Evolutionary conservation across 2,113 vertebrate genomes (phyloP).

Genomic region (Trematocara zebra): DNA sequence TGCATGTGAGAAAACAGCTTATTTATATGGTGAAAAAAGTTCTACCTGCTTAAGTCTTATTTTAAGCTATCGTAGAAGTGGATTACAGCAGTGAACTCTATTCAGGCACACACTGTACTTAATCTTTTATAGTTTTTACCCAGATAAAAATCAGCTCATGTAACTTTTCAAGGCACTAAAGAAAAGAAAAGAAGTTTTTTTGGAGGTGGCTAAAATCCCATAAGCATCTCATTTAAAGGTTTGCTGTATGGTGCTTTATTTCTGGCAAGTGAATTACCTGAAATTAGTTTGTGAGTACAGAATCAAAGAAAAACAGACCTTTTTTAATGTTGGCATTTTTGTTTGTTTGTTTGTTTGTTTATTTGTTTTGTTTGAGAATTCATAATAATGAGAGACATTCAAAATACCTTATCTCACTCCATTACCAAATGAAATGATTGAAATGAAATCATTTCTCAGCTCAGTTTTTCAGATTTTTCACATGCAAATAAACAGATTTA

Average conservation of each 20-base stretch:
- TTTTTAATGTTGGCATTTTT: neutral
- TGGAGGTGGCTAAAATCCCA: no score
- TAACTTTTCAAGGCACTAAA: neutral
- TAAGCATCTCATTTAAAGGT: neutral
- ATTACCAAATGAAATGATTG: neutral
- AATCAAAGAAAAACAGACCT: neutral
- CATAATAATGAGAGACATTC: neutral
- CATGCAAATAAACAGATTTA: neutral
- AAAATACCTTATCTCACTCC: neutral
- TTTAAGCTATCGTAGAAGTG: neutral
- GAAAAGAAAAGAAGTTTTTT: neutral
- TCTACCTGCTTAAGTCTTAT: neutral
- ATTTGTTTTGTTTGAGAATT: neutral
- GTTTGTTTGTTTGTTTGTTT: neutral
- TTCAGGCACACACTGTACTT: neutral
- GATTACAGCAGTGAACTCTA: neutral
- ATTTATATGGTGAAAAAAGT: neutral
- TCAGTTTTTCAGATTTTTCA: neutral
- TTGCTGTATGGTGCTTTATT: neutral
- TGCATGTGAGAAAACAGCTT: neutral
- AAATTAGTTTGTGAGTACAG: neutral
- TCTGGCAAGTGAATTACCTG: neutral
- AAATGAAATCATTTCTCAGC: neutral
- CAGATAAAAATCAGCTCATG: neutral
- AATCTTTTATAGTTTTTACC: neutral